These are phyloP conservation scores for Oscheius sp. DNA, from an alignment of 2,888 invertebrate genomes.

Conservation along the genomic window DNA sequence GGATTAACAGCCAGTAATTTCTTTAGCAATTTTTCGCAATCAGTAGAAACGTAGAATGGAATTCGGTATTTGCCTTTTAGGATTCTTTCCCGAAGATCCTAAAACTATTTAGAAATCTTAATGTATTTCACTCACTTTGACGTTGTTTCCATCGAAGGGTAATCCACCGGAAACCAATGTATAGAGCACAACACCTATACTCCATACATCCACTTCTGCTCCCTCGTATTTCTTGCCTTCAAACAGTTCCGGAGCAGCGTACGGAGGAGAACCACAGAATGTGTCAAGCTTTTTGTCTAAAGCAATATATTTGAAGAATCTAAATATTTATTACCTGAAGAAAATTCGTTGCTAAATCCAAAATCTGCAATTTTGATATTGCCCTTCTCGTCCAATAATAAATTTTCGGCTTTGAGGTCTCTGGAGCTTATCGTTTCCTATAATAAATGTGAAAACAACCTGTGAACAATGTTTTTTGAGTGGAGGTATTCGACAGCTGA, in stretches of 20 bases:
- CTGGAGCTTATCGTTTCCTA: constrained; percentile 1
- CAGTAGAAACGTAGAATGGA: constrained; percentile 99
- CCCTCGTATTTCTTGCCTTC: constrained; percentile 99
- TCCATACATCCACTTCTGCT: constrained; percentile 96
- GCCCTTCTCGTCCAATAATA: constrained; percentile 98
- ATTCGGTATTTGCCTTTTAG: constrained; percentile 98
- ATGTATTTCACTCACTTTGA: constrained; percentile 73
- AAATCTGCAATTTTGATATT: constrained; percentile 98
- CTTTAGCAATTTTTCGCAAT: constrained; percentile 98
- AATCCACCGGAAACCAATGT: constrained; percentile 98
- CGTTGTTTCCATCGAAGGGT: constrained; percentile 98
- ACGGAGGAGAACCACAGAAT: constrained; percentile 99
- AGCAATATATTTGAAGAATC: constrained; percentile 73
- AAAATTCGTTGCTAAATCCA: constrained; percentile 63
- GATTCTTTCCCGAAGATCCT: constrained; percentile 92
- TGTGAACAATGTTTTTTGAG: constrained; percentile 99
- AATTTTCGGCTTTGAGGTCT: constrained; percentile 87
- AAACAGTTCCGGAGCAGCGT: constrained; percentile 96
- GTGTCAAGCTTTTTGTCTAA: constrained; percentile 89
- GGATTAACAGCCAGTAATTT: constrained; percentile 99
- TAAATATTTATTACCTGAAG: constrained; percentile 73
- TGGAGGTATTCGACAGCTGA: constrained; percentile 99
- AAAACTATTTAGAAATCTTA: constrained; percentile 17
- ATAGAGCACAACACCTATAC: constrained; percentile 95
- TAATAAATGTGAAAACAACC: constrained; percentile 68